Evolutionary conservation across 1,140 invertebrate species (phyloP), one percentile per base, ranked within the genome.

Genomic region (Drosophila orena): DNA sequence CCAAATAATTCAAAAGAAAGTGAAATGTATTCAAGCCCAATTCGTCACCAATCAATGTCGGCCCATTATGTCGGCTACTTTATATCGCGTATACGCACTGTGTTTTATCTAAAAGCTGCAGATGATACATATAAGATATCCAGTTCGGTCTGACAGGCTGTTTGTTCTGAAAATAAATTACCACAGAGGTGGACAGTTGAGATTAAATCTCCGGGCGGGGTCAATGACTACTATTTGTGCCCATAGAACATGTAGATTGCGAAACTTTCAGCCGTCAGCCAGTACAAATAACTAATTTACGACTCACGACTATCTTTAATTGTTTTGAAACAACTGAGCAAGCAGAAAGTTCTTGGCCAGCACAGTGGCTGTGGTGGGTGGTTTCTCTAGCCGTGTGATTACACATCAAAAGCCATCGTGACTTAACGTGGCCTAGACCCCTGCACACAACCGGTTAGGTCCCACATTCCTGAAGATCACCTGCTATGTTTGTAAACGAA

Each of bases 31-130:
- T 61, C 68, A 40, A 54, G 44, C 65, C 53, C 10, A 64, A 79
- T 79, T 86, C 69, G 74, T 86, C 77, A 85, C 54, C 69, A 47
- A 86, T 79, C 66, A 79, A 83, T 52, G 84, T 81, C 57, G 38
- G 14, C 15, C 30, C 30, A 35, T 57, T 47, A 35, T 56, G 60
- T 49, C 37, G 15, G 14, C 14, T 4, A 34, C 27, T 12, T 4
- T 11, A 57, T 68, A 68, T 68, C 64, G 59, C 62, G 65, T 64
- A 80, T 80, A 76, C 72, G 72, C 77, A 76, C 43, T 76, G 64
- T 65, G 46, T 52, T 35, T 53, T 12, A 46, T 37, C 24, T 38
- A 44, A 37, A 49, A 52, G 54, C 44, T 69, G 69, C 27, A 65
- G 11, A n/a, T 17, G 17, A 35, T 14, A 30, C 40, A 35, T 14